Evolutionary conservation across 1,140 invertebrate genomes (phyloP), one percentile per base, ranked within the genome.

Genomic region (Odontomachus brunneus): DNA sequence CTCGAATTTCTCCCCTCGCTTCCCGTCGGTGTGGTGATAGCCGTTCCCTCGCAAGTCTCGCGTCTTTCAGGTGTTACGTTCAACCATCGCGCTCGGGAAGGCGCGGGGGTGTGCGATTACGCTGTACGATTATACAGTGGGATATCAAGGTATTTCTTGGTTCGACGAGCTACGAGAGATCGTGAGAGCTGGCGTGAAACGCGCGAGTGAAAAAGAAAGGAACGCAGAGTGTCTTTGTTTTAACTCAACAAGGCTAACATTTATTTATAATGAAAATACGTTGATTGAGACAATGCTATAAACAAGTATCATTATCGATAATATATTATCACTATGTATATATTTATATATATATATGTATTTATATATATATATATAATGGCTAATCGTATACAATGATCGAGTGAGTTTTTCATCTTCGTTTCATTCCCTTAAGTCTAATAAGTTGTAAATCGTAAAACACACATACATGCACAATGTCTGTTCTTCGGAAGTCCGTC

Each of bases 211-310:
- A 75, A 73, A 74, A 86, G 29, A 75, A 72, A 88, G 9, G 38
- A 7, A 86, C 83, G 85, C 82, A 85, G 83, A 86, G 84, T 87
- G 76, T 85, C 86, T 74, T 92, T 91, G 87, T 92, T 94, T 94
- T 94, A 94, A 94, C 92, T 94, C 93, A 94, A 94, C 94, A 94
- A 94, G 90, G 92, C 94, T 94, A 94, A 94, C 94, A 94, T 94
- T 94, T 94, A 94, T 94, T 94, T 93, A 94, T 94, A 94, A 93
- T 94, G 93, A 94, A 94, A 94, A 94, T 94, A 94, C 93, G 94
- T 93, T 94, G 92, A 94, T 94, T 93, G 93, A 94, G 94, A 94
- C 93, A 94, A 94, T 94, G 92, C 91, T 94, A 94, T 93, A 92
- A 94, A 94, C 94, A 94, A 89, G 90, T 94, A 94, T 94, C 84